Percentiles rank a stretch among this genome's conserved stretches.
These are phyloP conservation scores for Microtus oregoni DNA, from an alignment of 2,113 vertebrate species.

Conservation along the genomic window DNA sequence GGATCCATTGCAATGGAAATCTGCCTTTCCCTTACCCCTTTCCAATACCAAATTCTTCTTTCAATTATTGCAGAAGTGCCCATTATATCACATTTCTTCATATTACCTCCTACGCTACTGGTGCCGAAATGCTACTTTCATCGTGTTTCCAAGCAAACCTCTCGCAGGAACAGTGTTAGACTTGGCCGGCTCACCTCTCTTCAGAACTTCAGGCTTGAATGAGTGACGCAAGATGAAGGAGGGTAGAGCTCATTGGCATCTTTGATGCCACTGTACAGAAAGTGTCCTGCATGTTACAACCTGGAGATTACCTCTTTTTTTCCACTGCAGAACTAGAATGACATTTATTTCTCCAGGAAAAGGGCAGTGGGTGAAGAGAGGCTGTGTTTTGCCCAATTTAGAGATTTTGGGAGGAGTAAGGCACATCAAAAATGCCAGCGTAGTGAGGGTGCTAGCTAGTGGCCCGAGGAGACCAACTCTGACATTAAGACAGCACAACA, in stretches of 20 bases:
- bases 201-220: not conserved
- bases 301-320: not conserved
- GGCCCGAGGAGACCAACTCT: not conserved
- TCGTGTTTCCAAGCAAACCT: not conserved
- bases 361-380: not conserved
- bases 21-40: not conserved
- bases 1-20: not conserved
- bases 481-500: slow-evolving; percentile 13
- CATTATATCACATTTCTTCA: not conserved
- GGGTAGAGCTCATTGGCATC: not conserved
- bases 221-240: not conserved
- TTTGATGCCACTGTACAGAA: not conserved
- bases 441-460: not conserved
- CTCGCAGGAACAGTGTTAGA: not conserved
- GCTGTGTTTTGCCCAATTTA: not conserved
- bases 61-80: not conserved
- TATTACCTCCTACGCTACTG: not conserved
- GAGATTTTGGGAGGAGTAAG: not conserved
- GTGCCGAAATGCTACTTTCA: not conserved
- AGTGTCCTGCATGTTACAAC: not conserved
- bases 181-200: not conserved
- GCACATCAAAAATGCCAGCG: not conserved
- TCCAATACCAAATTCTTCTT: not conserved
- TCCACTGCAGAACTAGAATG: not conserved
- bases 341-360: not conserved